Evolutionary conservation across 2,888 invertebrate genomes (phyloP).

Genomic region (Agonum fuliginosum): DNA sequence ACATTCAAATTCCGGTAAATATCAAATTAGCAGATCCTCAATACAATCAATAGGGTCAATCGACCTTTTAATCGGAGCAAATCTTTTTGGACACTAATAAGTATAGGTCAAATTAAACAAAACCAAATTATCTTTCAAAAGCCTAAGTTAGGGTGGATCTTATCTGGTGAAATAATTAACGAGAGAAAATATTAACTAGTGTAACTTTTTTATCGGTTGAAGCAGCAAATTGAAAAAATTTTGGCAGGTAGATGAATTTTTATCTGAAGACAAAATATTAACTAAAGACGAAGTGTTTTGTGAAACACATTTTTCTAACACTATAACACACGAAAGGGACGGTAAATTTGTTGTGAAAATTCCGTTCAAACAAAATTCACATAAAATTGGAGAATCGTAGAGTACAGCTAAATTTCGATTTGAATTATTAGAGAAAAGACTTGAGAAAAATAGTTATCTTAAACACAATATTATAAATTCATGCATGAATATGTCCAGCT

Average conservation of each 20-base stretch:
- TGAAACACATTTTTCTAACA: too few relatives aligned
- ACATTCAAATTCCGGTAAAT: conserved; percentile 6
- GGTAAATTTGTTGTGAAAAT: too few relatives aligned
- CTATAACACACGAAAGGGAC: too few relatives aligned
- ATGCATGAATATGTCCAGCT: conserved; percentile 63
- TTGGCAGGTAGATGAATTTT: conserved; percentile 62
- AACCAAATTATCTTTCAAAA: not conserved
- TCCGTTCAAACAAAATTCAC: conserved; percentile 60
- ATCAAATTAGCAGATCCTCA: conserved; percentile 16
- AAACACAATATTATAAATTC: conserved; percentile 62
- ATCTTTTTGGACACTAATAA: conserved; percentile 9
- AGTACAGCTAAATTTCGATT: conserved; percentile 59
- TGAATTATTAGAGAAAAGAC: conserved; percentile 61
- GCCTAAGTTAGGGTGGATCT: conserved; percentile 19
- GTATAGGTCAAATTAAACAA: not conserved
- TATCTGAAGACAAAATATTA: too few relatives aligned
- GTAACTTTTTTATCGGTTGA: too few relatives aligned
- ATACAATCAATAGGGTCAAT: not conserved
- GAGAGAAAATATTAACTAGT: not conserved
- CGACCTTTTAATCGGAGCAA: conserved; percentile 6
- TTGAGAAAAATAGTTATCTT: conserved; percentile 58
- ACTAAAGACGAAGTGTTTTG: too few relatives aligned
- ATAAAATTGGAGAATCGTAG: conserved; percentile 43
- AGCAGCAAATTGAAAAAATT: conserved; percentile 51
- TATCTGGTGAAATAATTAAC: conserved; percentile 51